Evolutionary conservation across 2,797 vertebrate genomes (phyloP).

Genomic region (Pangasius djambal): DNA sequence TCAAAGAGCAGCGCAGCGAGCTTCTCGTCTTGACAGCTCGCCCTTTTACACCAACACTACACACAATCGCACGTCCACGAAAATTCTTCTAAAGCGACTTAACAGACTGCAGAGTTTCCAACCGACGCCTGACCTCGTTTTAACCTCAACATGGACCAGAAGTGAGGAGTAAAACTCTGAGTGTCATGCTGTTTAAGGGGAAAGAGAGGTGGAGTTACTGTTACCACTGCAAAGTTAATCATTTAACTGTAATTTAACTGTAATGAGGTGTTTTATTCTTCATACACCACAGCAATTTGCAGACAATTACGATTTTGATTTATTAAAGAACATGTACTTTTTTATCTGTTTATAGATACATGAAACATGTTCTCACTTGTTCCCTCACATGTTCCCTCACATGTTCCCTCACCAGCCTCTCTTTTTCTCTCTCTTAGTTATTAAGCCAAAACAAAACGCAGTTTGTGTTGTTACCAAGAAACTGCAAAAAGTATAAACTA

Average conservation of each 20-base stretch:
- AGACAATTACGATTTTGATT: neutral
- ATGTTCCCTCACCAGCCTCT: neutral
- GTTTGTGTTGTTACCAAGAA: neutral
- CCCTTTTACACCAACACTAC: constrained; percentile 31
- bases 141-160: constrained; percentile 29
- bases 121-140: neutral
- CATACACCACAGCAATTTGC: neutral
- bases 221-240: neutral
- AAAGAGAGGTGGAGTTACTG: neutral
- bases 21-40: constrained; percentile 62
- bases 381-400: too few relatives aligned
- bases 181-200: neutral
- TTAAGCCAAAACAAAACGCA: neutral
- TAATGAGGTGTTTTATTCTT: neutral
- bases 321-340: neutral
- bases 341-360: neutral
- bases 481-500: too few relatives aligned
- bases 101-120: constrained; percentile 33
- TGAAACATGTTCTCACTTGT: neutral
- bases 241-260: neutral
- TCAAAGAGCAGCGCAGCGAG: constrained; percentile 67
- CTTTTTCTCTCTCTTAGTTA: neutral
- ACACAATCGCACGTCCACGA: constrained; percentile 40
- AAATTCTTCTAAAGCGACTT: constrained; percentile 42
- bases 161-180: neutral